Evolutionary conservation across 2,797 vertebrate genomes (phyloP), one percentile per base, ranked within the genome.

Genomic region (Cuniculus paca): DNA sequence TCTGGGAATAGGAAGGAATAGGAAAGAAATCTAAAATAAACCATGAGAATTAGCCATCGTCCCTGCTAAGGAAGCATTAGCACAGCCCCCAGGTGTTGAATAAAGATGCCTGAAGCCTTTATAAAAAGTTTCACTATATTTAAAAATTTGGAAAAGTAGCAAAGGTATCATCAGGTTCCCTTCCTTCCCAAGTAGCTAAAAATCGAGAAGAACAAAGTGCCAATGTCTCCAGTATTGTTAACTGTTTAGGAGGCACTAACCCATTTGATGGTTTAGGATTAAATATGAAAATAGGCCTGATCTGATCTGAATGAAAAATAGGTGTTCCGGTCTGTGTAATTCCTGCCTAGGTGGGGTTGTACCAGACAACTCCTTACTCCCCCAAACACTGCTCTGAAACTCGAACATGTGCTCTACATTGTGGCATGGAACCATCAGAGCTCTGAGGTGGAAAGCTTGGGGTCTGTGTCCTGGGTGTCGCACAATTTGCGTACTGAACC

Each of bases 361-460:
- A 95, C 94, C 88, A 94, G 94, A 84, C 96, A 78, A 97, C 88
- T 94, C 81, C 96, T 70, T 48, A 94, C 90, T 97, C 96, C 82
- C 96, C 98, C 97, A 97, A 97, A 94, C 98, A 98, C 98, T 98
- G 98, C 98, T 98, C 97, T 97, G 97, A 97, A 97, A 98, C 94
- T 82, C 88, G 92, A 0, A 86, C 31, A 83, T 79, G 95, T 85
- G 94, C 93, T 80, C 97, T 80, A 52, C 89, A 98, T 97, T 93
- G 65, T 94, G 89, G 91, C 97, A 98, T 45, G 95, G 95, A 80
- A 22, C 89, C 96, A 94, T 68, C 75, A 94, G 83, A 65, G 90
- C 36, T 54, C 96, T 92, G 97, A 96, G 98, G 98, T 77, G n/a
- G 98, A 97, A 98, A 98, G 65, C 97, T 95, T 56, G 98, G 98